Base-by-base conservation (phyloP, 2,113 vertebrate genomes). In the Anser brachyrhynchus region DNA sequence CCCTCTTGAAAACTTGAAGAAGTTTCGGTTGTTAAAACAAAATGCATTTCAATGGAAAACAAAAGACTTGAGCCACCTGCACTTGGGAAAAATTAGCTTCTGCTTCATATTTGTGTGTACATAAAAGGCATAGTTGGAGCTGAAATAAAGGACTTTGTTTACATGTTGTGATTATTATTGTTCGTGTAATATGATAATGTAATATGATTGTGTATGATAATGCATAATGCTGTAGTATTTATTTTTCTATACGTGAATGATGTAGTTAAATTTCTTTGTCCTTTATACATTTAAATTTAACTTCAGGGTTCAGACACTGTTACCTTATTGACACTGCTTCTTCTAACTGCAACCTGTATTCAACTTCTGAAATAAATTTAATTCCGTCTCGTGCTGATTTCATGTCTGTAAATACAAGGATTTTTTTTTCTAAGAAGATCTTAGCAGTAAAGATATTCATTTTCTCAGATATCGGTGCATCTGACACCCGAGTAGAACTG, bases 21-120 rank as follows among this genome's bases (percentile, higher is more conserved):
- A 18, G 3, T 0, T 1, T 11, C 1, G n/a, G 6, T 5, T 35
- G 35, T 6, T 7, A 0, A 5, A 2, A 6, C 2, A 54, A 21
- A 4, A 4, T 6, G 3, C 7, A 7, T 11, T 11, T 6, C 2
- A 19, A 2, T 10, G 6, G 29, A 4, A 22, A 31, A 5, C 5
- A 2, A 21, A 10, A 25, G 10, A 0, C 3, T 4, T 3, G 4
- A 3, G 13, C 3, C 19, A 6, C 33, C 33, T 17, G 1, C 8
- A 65, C 29, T 18, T 31, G 31, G 8, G 4, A 8, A 25, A 41
- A 21, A 28, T 18, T 2, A 6, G 31, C 13, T 26, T 15, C 11
- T 49, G 0, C 11, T 57, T 25, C 31, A 7, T 14, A 3, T 51
- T 8, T 43, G 11, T 14, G 1, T 8, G 23, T 19, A 2, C 33